Base-by-base conservation (phyloP, 2,113 vertebrate species). In the Pluvialis apricaria region DNA sequence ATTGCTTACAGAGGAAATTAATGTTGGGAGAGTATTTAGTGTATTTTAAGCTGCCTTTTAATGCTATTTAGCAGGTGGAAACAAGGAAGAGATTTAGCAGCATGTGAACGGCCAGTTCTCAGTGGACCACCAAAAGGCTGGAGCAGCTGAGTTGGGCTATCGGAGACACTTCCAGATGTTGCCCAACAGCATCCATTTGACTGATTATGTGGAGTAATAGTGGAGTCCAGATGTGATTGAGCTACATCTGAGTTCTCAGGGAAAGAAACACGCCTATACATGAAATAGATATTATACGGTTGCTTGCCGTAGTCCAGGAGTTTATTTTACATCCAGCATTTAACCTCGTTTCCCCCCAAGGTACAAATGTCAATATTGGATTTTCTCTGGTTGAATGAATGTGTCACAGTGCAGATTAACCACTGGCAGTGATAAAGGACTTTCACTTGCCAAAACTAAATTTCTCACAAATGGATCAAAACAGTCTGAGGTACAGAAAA, bases 351-450 rank as follows among this genome's bases (percentile, higher is more conserved):
- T 36, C 29, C 92, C 96, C 49, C n/a, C 57, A 92, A 96, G 95
- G 96, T 95, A 97, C 94, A 96, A 97, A 98, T 98, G 97, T 98
- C 98, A 98, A 95, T 97, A 98, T 95, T 98, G 96, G 97, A 98
- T 98, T 98, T 98, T 97, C 95, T 97, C 87, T 96, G 95, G 97
- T 94, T 98, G 97, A 98, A 97, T 97, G 96, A 95, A 96, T 79
- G 77, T 97, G 97, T 98, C 97, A 97, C 94, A 96, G 97, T 44
- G 45, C 96, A 98, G 96, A 98, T 98, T 98, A 98, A 97, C 93
- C 94, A 94, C 96, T 97, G 97, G 98, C 97, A 97, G 97, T 75
- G 92, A 96, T 96, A 96, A 97, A 97, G 93, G 88, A 88, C 71
- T 97, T 97, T 58, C 97, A 88, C 60, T 97, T 98, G 98, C 97